Conservation (phyloP, 2,797 vertebrate genomes). For the Chaetophractus vellerosus region DNA sequence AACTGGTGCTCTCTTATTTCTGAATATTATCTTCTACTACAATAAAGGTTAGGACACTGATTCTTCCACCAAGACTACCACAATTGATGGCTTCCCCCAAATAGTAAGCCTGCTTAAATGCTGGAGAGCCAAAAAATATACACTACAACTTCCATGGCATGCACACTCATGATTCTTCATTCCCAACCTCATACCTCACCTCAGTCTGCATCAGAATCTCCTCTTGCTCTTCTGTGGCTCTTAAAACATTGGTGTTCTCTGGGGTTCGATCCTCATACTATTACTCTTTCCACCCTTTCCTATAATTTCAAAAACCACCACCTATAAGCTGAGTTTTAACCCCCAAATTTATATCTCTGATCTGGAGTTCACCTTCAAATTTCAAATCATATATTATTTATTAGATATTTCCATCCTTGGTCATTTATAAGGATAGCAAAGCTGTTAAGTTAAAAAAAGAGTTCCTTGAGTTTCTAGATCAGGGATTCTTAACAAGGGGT, state of each 20-base stretch:
- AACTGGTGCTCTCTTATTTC: background rate
- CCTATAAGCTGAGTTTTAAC: background rate
- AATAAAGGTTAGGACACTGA: background rate
- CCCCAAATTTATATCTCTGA: background rate
- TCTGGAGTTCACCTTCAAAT: background rate
- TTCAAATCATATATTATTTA: background rate
- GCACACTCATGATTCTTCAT: background rate
- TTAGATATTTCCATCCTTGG: background rate
- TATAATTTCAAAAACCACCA: background rate
- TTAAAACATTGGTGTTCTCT: background rate
- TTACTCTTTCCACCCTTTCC: background rate
- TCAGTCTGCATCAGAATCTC: background rate
- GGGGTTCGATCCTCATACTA: background rate
- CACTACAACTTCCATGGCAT: background rate
- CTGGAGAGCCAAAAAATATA: background rate
- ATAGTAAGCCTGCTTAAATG: background rate
- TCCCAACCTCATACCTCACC: background rate
- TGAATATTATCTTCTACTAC: background rate
- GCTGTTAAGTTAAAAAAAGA: background rate
- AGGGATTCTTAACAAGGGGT: too few species aligned
- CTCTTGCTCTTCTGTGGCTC: background rate
- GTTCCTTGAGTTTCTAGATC: background rate
- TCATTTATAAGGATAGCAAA: background rate
- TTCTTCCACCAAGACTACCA: background rate
- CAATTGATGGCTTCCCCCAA: background rate